Evolutionary conservation across 30 jellyfish, hydroid and myxozoan genomes (phyloP), one percentile per base, ranked within the genome.

Genomic region (Phacellophora camtschatica): DNA sequence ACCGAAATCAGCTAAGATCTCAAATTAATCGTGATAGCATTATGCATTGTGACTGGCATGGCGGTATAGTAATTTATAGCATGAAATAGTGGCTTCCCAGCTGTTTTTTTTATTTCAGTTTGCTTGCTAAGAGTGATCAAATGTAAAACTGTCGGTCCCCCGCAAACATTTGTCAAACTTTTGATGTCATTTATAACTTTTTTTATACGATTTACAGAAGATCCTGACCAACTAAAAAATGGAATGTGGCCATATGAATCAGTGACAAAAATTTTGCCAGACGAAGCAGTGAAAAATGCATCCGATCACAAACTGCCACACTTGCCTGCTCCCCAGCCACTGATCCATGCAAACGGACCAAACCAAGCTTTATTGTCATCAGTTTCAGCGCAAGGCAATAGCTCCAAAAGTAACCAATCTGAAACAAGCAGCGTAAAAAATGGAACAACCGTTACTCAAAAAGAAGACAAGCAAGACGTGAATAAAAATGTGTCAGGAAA

Each of bases 201-300:
- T 27, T 2, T 32, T 10, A 30, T 28, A 28, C n/a, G 10, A n/a
- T 51, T 34, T 24, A 53, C 56, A 78, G 90, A 78, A 41, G 92
- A 87, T 71, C 96, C 96, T 1, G 96, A 87, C 45, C 92, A 87
- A 57, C 34, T 87, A 16, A 72, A 87, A 33, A 41, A 72, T 59
- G 96, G 96, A 0, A 65, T 71, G 84, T 87, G 96, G 96, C 96
- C 96, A 2, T 87, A 20, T 61, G 95, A 83, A 11, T 56, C 95
- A 10, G 72, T 71, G 1, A 45, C 59, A 1, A 27, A 71, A 48
- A 48, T 71, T 46, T 13, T 71, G 0, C 84, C 84, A n/a, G 71
- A 71, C 2, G 84, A 48, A 25, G 84, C 84, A 4, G 48, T 68
- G 50, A 71, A 71, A 35, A 71, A 49, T 11, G 28, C 43, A 31